Evolutionary conservation across 2,113 vertebrate species (phyloP), one percentile per base, ranked within the genome.

Genomic region (Mus pahari): DNA sequence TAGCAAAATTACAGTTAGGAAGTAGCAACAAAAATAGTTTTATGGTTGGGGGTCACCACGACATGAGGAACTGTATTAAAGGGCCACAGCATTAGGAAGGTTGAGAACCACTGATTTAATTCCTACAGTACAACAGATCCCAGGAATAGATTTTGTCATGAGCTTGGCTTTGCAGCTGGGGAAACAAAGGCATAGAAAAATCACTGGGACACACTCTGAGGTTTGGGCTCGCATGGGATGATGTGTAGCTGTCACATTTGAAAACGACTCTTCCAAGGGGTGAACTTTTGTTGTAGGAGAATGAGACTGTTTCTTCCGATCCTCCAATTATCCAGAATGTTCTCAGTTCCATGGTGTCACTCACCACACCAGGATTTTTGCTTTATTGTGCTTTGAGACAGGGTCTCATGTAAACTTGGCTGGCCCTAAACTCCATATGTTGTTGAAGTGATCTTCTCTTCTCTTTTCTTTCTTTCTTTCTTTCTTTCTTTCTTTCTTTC

Each of bases 111-210:
- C 22, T 26, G 55, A 12, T 12, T 75, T 39, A 86, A 66, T 14
- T 62, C 60, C 48, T n/a, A 53, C 26, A 58, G 22, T n/a, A 39
- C 22, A 60, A 2, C 14, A 24, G 36, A 73, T 19, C 26, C 48
- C 64, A 79, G 83, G 58, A 68, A 60, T 16, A 48, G 71, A 60
- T 68, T n/a, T 36, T 28, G 39, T 50, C 73, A 81, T 92, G 45
- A 73, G 42, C 13, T 71, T 1, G 20, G 48, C 66, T 92, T 82
- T 78, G 22, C 50, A 71, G 78, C 36, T 17, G 28, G 90, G 86
- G 95, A 94, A 90, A 91, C n/a, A 83, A 90, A 92, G 95, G 87
- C 83, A 78, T n/a, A 87, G 73, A 71, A 14, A 58, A 48, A 86
- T 89, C 36, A 64, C 26, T 22, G 64, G 45, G 86, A n/a, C 8